Percentiles rank a stretch among this genome's conserved stretches.
Evolutionary conservation across 2,797 vertebrate genomes (phyloP).

Genomic region (Pagetopsis macropterus): DNA sequence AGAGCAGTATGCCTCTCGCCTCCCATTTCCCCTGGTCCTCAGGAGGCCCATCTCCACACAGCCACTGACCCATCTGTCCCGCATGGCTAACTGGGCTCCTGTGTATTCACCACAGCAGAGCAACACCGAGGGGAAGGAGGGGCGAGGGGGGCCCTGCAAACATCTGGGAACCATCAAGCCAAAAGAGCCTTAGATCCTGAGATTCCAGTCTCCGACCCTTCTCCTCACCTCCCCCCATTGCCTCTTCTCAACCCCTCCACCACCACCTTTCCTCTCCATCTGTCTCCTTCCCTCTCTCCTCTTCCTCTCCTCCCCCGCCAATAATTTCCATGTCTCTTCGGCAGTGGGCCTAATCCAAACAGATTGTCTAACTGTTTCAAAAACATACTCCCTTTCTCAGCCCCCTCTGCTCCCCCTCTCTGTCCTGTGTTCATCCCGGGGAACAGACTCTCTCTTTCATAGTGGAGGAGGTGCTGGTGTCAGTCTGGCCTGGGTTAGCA

Average conservation of each 20-base stretch:
- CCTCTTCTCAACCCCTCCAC: slow-evolving; percentile 64
- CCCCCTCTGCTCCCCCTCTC: slow-evolving; percentile 54
- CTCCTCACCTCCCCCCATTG: slow-evolving; percentile 51
- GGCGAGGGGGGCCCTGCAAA: slow-evolving; percentile 61
- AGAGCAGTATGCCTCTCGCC: slow-evolving; percentile 71
- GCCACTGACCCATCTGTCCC: slow-evolving; percentile 78
- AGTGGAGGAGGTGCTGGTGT: slow-evolving; percentile 72
- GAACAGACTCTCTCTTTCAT: slow-evolving; percentile 82
- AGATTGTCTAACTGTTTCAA: slow-evolving; percentile 83
- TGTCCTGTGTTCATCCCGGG: slow-evolving; percentile 65
- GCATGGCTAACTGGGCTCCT: slow-evolving; percentile 80
- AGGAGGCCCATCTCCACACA: slow-evolving; percentile 76
- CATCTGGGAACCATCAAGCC: slow-evolving; percentile 86
- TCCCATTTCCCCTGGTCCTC: slow-evolving; percentile 76
- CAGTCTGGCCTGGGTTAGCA: slow-evolving; percentile 73
- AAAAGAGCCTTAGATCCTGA: slow-evolving; percentile 78
- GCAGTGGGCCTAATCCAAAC: slow-evolving; percentile 79
- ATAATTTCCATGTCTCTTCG: slow-evolving; percentile 80
- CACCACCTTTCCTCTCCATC: slow-evolving; percentile 77
- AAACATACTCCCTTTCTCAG: slow-evolving; percentile 82
- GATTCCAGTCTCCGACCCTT: slow-evolving; percentile 77
- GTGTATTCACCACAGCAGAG: slow-evolving; percentile 75
- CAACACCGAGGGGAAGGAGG: slow-evolving; percentile 64
- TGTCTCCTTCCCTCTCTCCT: slow-evolving; percentile 65
- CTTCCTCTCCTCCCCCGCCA: slow-evolving; percentile 75